Conservation (phyloP, 2,113 vertebrate species). For the Casuarius casuarius region DNA sequence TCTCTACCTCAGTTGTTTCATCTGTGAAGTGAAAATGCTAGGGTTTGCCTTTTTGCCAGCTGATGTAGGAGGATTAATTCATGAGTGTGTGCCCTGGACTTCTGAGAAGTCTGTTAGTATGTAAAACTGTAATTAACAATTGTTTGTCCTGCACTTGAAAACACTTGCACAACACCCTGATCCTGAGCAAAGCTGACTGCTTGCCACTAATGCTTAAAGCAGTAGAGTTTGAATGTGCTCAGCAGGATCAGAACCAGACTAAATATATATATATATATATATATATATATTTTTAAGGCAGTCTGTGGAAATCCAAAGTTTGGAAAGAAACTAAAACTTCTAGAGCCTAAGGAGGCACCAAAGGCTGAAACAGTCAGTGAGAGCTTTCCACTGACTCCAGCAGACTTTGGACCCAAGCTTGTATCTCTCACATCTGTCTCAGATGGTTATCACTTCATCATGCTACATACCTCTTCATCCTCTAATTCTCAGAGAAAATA, state of each 20-base stretch:
- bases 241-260: not conserved
- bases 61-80: not conserved
- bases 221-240: not conserved
- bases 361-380: not conserved
- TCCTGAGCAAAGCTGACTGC: not conserved
- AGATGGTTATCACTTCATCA: not conserved
- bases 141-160: not conserved
- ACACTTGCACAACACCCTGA: not conserved
- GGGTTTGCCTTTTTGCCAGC: not conserved
- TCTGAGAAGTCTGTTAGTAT: slow-evolving; percentile 1
- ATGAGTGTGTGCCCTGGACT: not conserved
- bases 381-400: not conserved
- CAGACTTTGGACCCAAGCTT: not conserved
- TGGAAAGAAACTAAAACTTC: not conserved
- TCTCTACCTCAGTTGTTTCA: not conserved
- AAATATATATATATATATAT: not conserved
- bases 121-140: slow-evolving; percentile 15
- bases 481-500: slow-evolving; percentile 46
- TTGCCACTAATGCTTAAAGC: not conserved
- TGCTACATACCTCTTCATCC: not conserved
- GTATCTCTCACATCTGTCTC: not conserved
- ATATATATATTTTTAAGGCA: not conserved
- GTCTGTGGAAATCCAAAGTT: not conserved
- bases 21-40: not conserved
- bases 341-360: not conserved